Evolutionary conservation across 2,113 vertebrate species (phyloP), one percentile per base, ranked within the genome.

Genomic region (Cololabis saira): DNA sequence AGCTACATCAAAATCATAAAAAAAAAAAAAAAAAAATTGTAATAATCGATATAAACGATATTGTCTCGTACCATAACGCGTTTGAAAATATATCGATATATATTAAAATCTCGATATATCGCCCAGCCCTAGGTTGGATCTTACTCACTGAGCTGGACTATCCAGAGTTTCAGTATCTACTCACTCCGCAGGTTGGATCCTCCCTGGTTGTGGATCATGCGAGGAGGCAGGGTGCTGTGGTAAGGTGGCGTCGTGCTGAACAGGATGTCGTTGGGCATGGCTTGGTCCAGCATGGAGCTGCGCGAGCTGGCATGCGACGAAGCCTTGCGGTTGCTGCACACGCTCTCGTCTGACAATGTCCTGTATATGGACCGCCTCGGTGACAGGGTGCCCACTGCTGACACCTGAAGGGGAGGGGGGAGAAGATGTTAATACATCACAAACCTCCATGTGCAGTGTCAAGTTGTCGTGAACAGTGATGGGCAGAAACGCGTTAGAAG

Each of bases 201-300:
- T 65, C 92, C 88, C 89, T 93, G 43, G 86, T 82, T 91, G 62
- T 94, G 90, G 76, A 93, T 85, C 81, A 95, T 95, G 58, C 95
- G 91, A 1, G 96, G 93, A 1, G 97, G 97, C 84, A 98, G 62
- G 0, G 97, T 97, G 91, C 94, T 95, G 90, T 95, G 95, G 83
- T 96, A 96, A 0, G 96, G 95, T 1, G 95, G 96, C 0, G 97
- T 98, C 59, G 95, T 97, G 93, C 96, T 98, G 93, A 99, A 99
- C 11, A 99, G 91, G 86, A 97, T 98, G 85, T 98, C 96, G 7
- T 94, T 97, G 71, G 96, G 96, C 93, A 98, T 77, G 5, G 94
- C 94, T 62, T 98, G 96, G 82, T 99, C 97, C 58, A 99, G 89
- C 84, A 96, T 74, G 24, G 96, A 99, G 71, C 96, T 98, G n/a